Percentiles rank a stretch among this genome's conserved stretches.
These are phyloP conservation scores for Chaetogeoica ovagalla DNA, from an alignment of 2,888 invertebrate genomes.

Conservation along the genomic window DNA sequence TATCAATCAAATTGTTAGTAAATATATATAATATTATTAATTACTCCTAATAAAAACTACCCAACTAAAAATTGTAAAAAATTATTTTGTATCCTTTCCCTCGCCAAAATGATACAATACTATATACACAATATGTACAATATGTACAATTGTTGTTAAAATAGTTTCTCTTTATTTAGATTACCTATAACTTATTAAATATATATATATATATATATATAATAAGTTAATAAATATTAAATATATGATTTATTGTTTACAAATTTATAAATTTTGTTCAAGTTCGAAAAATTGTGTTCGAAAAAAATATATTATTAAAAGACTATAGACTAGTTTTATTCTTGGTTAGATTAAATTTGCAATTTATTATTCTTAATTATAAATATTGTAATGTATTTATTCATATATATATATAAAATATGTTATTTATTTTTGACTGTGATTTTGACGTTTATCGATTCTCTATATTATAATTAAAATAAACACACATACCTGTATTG, in stretches of 20 bases:
- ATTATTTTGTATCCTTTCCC: background rate
- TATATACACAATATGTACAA: background rate
- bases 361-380: constrained; percentile 16
- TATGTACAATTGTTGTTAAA: constrained; percentile 8
- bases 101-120: constrained; percentile 4
- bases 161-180: constrained; percentile 18
- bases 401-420: constrained; percentile 9
- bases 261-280: constrained; percentile 42
- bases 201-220: constrained; percentile 5
- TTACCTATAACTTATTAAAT: background rate
- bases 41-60: constrained; percentile 1
- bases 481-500: constrained; percentile 3
- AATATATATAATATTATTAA: constrained; percentile 18
- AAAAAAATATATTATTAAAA: constrained; percentile 31
- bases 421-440: constrained; percentile 51
- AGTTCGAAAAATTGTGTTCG: constrained; percentile 46
- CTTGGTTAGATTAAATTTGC: constrained; percentile 12
- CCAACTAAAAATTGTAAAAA: background rate
- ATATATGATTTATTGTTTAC: constrained; percentile 27
- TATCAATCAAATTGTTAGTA: background rate
- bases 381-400: constrained; percentile 22
- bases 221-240: background rate
- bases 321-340: constrained; percentile 26
- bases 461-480: constrained; percentile 10
- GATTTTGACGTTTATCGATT: constrained; percentile 42